phyloP scores from a whole-genome alignment of 1,140 invertebrate genomes.

The Drosophila micromelanica region DNA sequence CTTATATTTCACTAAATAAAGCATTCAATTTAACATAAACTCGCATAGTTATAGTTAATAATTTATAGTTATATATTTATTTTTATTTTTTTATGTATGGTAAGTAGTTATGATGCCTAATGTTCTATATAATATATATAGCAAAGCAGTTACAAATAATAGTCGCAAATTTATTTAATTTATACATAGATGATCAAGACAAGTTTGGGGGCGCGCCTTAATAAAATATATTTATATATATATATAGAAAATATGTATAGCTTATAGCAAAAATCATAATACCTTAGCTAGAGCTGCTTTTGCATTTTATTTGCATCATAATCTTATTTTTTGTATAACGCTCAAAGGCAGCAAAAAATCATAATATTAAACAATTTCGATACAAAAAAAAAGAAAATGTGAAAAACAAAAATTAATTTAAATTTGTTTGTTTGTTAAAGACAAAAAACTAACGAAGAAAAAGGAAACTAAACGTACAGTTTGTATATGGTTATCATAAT shows the following conservation, averaged over 20 bases:
- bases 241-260: slow-evolving; percentile 56
- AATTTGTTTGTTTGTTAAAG: slow-evolving; percentile 11
- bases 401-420: slow-evolving; percentile 24
- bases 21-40: slow-evolving; percentile 73
- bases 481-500: slow-evolving; percentile 55
- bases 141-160: slow-evolving; percentile 67
- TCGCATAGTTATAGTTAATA: slow-evolving; percentile 60
- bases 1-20: slow-evolving; percentile 76
- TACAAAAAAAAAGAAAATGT: slow-evolving; percentile 52
- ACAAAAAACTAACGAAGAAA: slow-evolving; percentile 49
- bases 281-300: slow-evolving; percentile 62
- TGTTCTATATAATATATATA: slow-evolving; percentile 26
- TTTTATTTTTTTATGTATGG: slow-evolving; percentile 26
- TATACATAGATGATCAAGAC: slow-evolving; percentile 62
- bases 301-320: slow-evolving; percentile 27
- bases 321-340: slow-evolving; percentile 28
- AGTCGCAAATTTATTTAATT: slow-evolving; percentile 64
- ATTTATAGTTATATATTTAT: slow-evolving; percentile 46
- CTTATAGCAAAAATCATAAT: slow-evolving; percentile 81
- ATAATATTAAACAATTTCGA: slow-evolving; percentile 63
- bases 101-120: slow-evolving; percentile 13
- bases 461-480: slow-evolving; percentile 62
- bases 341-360: slow-evolving; percentile 48
- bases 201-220: slow-evolving; percentile 27
- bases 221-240: slow-evolving; percentile 23